Evolutionary conservation across 1,140 invertebrate species (phyloP), one percentile per base, ranked within the genome.

Genomic region (Sycophila sp.): DNA sequence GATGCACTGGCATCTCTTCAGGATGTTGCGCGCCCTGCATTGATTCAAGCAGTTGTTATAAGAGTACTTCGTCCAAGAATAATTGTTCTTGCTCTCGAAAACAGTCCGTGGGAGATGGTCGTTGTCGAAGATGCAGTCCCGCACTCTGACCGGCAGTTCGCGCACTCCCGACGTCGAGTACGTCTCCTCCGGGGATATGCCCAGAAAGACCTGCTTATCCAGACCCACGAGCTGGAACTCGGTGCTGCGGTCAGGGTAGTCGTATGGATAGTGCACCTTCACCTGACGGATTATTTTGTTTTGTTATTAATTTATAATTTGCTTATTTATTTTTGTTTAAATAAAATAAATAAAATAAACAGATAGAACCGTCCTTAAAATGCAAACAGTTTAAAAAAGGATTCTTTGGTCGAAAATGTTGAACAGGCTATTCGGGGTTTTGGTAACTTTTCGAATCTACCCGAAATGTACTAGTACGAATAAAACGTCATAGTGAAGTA

Each of bases 1-100:
- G 1, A 90, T 76, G 75, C 91, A 92, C 15, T 87, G 84, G 72
- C 91, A 92, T 1, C 75, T 74, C 2, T 78, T 65, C 2, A 81
- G 76, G 1, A 87, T 83, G 15, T 87, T 79, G 7, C 78, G 75
- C 13, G 87, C 79, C 19, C 88, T 84, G 73, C 89, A 89, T 60
- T 89, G 87, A 0, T 85, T 82, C 81, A 91, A 83, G 75, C 91
- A 92, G 74, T 92, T 92, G 60, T 88, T 85, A 68, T 89, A 91
- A 0, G 89, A 89, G 62, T 92, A 92, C 1, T 82, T 81, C 0
- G 32, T 53, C 7, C 45, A 71, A 22, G 45, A 65, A 6, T 76
- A 71, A 28, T 73, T 71, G 2, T 10, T 64, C 2, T 75, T 74
- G 13, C 89, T 85, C 2, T 77, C 73, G 0, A 75, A 47, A 0